Base-by-base conservation (phyloP, 2,113 vertebrate genomes). In the Pseudolaguvia tuberculata region DNA sequence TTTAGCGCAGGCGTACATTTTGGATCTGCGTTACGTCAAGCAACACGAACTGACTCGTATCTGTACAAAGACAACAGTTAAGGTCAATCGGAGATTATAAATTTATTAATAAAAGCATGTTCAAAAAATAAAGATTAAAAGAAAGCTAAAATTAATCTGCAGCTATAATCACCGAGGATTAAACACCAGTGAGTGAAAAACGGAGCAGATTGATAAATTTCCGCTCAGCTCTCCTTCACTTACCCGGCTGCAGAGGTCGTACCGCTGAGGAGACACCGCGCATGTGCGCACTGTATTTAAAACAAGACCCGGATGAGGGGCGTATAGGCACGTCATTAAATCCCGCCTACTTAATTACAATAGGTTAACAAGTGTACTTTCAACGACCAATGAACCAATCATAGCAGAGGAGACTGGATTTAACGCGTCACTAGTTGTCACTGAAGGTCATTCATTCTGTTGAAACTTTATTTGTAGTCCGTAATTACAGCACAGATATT, bases 381-480 rank as follows among this genome's bases (percentile, higher is more conserved):
- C 35, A 21, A 35, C 39, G 11, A 25, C 62, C 6, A 2, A 4
- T 13, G 1, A 39, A 20, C 53, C 53, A 72, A 58, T 72, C 39
- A 1, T 2, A 47, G 21, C 12, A 20, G 10, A n/a, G 23, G 9
- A 47, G 70, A 11, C 70, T 35, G 39, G 69, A 55, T 29, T 18
- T n/a, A 4, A 5, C 7, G 11, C 48, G 21, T 29, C 23, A 42
- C 17, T 8, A 14, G 57, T 45, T 53, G 48, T 58, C 53, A 47
- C 52, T 75, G 62, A 83, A 83, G 69, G 78, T 75, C 69, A 72
- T 63, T 75, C 69, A 72, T 63, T 77, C 55, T 1, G 11, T 58
- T 35, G 74, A 73, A 86, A 81, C 75, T 85, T 89, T 87, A 88
- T 85, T 87, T 59, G 70, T 47, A 55, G 20, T 1, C 13, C 13